These are phyloP conservation scores for Heliconius cydno DNA, from an alignment of 2,888 invertebrate species.

Conservation along the genomic window DNA sequence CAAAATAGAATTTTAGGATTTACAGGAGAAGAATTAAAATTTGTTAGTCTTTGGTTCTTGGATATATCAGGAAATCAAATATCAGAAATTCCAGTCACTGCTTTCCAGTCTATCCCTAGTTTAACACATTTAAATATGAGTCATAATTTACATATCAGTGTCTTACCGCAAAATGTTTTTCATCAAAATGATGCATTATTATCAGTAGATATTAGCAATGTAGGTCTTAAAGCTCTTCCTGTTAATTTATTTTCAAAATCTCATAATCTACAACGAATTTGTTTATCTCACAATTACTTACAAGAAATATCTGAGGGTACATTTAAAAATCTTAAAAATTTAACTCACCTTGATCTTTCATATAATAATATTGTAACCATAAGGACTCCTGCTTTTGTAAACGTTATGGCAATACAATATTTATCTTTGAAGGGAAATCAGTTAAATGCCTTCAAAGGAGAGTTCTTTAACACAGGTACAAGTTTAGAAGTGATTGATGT, in stretches of 20 bases:
- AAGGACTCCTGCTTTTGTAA: conserved; percentile 89
- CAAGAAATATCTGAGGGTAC: conserved; percentile 90
- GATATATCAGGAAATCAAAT: conserved; percentile 92
- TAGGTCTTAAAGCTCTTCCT: conserved; percentile 88
- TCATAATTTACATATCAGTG: conserved; percentile 87
- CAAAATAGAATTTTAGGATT: conserved; percentile 89
- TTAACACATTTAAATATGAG: conserved; percentile 90
- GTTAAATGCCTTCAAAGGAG: conserved; percentile 91
- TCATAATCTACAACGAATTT: conserved; percentile 86
- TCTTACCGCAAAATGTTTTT: conserved; percentile 86
- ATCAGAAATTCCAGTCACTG: conserved; percentile 87
- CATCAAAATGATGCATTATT: conserved; percentile 87
- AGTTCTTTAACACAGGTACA: conserved; percentile 92
- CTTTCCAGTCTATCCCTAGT: conserved; percentile 86
- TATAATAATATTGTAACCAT: conserved; percentile 90
- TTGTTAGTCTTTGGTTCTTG: conserved; percentile 86
- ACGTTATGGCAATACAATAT: conserved; percentile 88
- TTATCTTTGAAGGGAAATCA: conserved; percentile 90
- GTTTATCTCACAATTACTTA: conserved; percentile 88
- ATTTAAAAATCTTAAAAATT: conserved; percentile 89
- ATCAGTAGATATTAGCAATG: conserved; percentile 88
- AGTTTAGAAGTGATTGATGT: conserved; percentile 91
- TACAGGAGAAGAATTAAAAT: conserved; percentile 85
- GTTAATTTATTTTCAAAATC: conserved; percentile 88
- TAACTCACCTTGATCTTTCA: conserved; percentile 90